Evolutionary conservation across 2,797 vertebrate species (phyloP), one percentile per base, ranked within the genome.

Genomic region (Molossus molossus): DNA sequence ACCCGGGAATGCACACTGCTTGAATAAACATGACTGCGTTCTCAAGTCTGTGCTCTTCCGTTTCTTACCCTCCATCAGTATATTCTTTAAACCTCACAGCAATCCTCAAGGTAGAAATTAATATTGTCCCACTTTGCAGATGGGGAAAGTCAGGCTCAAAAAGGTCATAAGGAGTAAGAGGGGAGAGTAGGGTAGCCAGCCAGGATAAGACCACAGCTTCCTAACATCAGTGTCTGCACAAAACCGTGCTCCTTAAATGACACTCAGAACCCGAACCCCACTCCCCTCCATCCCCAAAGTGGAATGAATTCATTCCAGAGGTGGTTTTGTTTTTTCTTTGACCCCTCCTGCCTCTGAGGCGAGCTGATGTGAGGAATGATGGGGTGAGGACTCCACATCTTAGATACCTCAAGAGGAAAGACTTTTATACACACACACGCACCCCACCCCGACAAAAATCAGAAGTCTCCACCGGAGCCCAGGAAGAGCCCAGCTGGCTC

Each of bases 1-100:
- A 45, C n/a, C 33, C 82, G 14, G 17, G 58, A 67, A 67, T 4
- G 23, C 25, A 23, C 72, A 6, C 5, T 3, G 5, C 18, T 9
- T 76, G 6, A 40, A 4, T 25, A 5, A 55, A 25, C 3, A 27
- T 0, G 55, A 25, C n/a, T 3, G 2, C 0, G 7, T 1, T 1
- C 45, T 2, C 4, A 6, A 50, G 50, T 12, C 53, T n/a, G 21
- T 17, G 21, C 69, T 48, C 17, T 67, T 37, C 37, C 21, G 18
- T 73, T 14, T 55, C 80, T 75, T 25, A 14, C 2, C 67, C 50
- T 83, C 89, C 75, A 53, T 14, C 69, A 48, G 45, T 69, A 29
- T 13, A n/a, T 25, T 73, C 83, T 70, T 86, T 29, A 55, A 73
- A 45, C 37, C 57, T 92, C n/a, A 65, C 2, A 4, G 40, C 53